Conservation (phyloP, 2,888 invertebrate genomes). For the Phaedon cochleariae region DNA sequence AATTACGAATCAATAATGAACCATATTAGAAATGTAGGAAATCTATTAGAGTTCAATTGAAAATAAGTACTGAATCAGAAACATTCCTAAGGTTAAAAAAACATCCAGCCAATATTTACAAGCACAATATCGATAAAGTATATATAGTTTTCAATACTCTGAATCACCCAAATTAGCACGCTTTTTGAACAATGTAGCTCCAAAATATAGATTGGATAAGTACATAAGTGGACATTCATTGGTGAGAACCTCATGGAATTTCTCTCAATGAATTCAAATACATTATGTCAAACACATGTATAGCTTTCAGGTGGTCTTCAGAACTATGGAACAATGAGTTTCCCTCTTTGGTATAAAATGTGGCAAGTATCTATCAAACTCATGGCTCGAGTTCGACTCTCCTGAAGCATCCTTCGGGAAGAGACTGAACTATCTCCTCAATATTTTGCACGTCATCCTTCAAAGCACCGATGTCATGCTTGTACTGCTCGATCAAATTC, state of each 20-base stretch:
- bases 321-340: slow-evolving; percentile 22
- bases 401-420: slow-evolving; percentile 85
- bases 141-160: not conserved
- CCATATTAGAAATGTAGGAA: not conserved
- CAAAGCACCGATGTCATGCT: slow-evolving; percentile 78
- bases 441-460: slow-evolving; percentile 83
- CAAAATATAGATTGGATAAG: no score
- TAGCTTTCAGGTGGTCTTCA: no score
- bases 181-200: not conserved
- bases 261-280: no score
- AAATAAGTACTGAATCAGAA: not conserved
- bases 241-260: no score
- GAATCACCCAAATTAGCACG: not conserved
- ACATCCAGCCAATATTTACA: not conserved
- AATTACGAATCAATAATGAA: no score
- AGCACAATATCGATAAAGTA: not conserved
- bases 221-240: no score
- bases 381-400: slow-evolving; percentile 78
- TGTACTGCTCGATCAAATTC: slow-evolving; percentile 82
- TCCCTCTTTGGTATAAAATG: slow-evolving; percentile 39
- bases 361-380: slow-evolving; percentile 9
- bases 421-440: slow-evolving; percentile 78
- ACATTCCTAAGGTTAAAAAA: not conserved
- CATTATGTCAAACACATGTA: not conserved
- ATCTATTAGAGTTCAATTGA: not conserved